Percentiles rank a stretch among this genome's conserved stretches.
These are phyloP conservation scores for Melinopterus prodromus DNA, from an alignment of 2,888 invertebrate genomes.

Conservation along the genomic window DNA sequence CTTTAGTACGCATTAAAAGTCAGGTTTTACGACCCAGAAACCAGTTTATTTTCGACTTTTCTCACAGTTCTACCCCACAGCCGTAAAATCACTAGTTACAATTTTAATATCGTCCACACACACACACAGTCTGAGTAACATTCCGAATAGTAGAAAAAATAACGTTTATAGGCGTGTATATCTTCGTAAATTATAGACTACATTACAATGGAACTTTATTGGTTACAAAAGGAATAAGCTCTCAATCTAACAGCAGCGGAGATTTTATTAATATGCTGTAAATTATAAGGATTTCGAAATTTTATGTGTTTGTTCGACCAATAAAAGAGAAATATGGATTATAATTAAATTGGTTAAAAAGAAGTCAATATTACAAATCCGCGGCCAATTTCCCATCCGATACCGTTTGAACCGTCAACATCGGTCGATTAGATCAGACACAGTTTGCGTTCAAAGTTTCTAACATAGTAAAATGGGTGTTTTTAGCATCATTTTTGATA, in stretches of 20 bases:
- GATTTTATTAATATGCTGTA: not conserved
- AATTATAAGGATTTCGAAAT: not conserved
- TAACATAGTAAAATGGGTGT: too few relatives aligned
- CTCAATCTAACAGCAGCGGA: not conserved
- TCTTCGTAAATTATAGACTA: not conserved
- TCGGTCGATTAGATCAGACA: too few relatives aligned
- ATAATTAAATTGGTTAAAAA: too few relatives aligned
- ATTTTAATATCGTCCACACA: not conserved
- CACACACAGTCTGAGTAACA: not conserved
- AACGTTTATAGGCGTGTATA: not conserved
- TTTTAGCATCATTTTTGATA: too few relatives aligned
- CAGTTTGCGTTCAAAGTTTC: too few relatives aligned
- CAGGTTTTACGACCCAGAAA: not conserved
- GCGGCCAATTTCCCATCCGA: too few relatives aligned
- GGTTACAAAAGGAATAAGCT: not conserved
- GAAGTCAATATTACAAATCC: too few relatives aligned
- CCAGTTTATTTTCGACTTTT: slow-evolving; percentile 4
- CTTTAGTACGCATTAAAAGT: not conserved
- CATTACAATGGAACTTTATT: not conserved
- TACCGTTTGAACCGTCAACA: too few relatives aligned
- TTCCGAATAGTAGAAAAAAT: not conserved
- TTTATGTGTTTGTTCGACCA: too few relatives aligned
- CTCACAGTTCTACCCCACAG: not conserved
- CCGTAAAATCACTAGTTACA: not conserved
- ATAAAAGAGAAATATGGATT: too few relatives aligned